A percentile compares a stretch with the other conserved stretches of the same genome.
These are phyloP conservation scores for Turritopsis dohrnii DNA, from an alignment of 30 jellyfish, hydroid and myxozoan genomes.

Conservation along the genomic window DNA sequence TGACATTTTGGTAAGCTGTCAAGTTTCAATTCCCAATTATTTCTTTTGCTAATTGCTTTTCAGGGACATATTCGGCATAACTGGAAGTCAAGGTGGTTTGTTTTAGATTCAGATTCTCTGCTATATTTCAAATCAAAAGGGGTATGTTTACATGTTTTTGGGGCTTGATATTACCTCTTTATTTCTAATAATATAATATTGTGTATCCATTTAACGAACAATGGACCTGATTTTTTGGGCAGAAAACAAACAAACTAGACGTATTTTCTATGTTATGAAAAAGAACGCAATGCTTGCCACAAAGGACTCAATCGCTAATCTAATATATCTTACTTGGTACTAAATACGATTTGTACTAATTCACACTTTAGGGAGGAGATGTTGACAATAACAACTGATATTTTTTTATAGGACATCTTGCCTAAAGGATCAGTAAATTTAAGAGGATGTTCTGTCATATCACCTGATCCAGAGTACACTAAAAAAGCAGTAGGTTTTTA, in stretches of 20 bases:
- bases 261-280: no score
- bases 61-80: constrained; percentile 76
- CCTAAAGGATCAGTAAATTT: constrained; percentile 48
- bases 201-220: neutral
- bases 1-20: no score
- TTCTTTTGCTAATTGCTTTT: neutral
- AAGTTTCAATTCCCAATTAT: no score
- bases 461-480: constrained; percentile 76
- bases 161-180: neutral
- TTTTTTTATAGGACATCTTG: constrained; percentile 38
- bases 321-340: no score
- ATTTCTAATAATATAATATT: neutral
- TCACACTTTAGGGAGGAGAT: no score
- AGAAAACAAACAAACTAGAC: no score
- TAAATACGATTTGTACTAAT: no score
- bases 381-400: neutral
- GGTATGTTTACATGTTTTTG: constrained; percentile 17
- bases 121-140: constrained; percentile 46
- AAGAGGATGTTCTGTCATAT: constrained; percentile 64
- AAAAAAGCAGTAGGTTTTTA: constrained; percentile 48
- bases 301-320: no score
- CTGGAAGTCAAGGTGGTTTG: constrained; percentile 84
- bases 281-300: no score
- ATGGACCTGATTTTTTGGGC: no score
- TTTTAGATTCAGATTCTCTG: constrained; percentile 46